These are phyloP conservation scores for Eretmochelys imbricata DNA, from an alignment of 2,113 vertebrate genomes.

Conservation along the genomic window DNA sequence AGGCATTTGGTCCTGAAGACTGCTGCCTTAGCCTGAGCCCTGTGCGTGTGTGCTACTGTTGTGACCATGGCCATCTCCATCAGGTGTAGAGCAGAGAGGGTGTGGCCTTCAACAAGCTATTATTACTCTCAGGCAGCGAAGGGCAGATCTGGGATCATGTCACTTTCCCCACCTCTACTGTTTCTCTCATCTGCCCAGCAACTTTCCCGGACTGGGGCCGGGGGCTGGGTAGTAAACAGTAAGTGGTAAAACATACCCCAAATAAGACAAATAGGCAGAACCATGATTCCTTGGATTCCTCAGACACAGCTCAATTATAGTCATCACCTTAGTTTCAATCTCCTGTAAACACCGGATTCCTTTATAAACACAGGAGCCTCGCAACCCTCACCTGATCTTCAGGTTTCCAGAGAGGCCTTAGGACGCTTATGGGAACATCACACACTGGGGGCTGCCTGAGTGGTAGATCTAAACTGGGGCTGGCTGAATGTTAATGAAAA, in stretches of 20 bases:
- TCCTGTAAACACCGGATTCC: not conserved
- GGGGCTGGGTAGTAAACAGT: not conserved
- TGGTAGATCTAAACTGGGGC: not conserved
- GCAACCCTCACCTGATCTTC: not conserved
- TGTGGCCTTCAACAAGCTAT: not conserved
- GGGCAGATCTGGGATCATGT: not conserved
- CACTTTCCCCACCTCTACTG: not conserved
- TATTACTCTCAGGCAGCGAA: not conserved
- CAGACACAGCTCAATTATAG: not conserved
- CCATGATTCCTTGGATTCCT: not conserved
- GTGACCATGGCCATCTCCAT: not conserved
- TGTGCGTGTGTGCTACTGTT: rapidly evolving
- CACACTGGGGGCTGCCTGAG: not conserved
- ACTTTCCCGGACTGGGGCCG: not conserved
- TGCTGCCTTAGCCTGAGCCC: not conserved
- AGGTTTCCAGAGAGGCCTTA: not conserved
- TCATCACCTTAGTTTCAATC: not conserved
- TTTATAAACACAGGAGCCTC: rapidly evolving
- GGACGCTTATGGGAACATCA: not conserved
- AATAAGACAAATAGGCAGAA: not conserved
- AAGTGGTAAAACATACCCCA: not conserved
- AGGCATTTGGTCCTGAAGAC: not conserved
- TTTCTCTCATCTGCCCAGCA: not conserved
- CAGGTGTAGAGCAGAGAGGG: not conserved
- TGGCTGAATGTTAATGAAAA: not conserved